Evolutionary conservation across 2,797 vertebrate genomes (phyloP), one percentile per base, ranked within the genome.

Genomic region (Distichodus sexfasciatus): DNA sequence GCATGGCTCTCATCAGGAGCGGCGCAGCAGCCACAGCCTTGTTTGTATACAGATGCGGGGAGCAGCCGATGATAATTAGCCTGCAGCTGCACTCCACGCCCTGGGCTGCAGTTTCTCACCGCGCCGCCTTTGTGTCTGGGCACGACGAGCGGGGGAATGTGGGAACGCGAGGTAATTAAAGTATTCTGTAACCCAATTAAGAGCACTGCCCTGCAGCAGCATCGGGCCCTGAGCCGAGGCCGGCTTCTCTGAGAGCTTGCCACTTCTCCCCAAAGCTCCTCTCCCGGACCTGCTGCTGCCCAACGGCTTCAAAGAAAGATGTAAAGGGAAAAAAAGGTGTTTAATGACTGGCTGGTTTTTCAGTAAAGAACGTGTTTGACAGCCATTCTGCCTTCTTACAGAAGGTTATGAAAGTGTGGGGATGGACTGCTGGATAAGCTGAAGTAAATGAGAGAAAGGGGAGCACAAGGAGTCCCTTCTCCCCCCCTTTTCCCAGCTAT

Each of bases 41-140:
- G 90, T 91, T 91, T 90, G 87, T 90, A 89, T 88, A 90, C 90
- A 91, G 87, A 90, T 90, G 87, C 83, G 81, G 78, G 76, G 81
- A 76, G 82, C 71, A 78, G 85, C 85, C 86, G 81, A 88, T 88
- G 85, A 85, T 90, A 90, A 91, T 87, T 89, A 79, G 84, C 85
- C 83, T 29, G 80, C 87, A 91, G 89, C 88, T 91, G 90, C 86
- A 77, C 85, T 87, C 72, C 43, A 66, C 71, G 71, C 69, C 74
- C 75, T 76, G 82, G 75, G 74, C 64, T 77, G 69, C 54, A 77
- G 61, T 53, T 72, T 76, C 48, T 26, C 47, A 69, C 53, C 68
- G 66, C 66, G 66, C 81, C 57, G 81, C 17, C 79, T 83, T 85
- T 87, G 84, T 88, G 83, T 77, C 67, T 80, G 59, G 23, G 62